phyloP scores from a whole-genome alignment of 2,113 vertebrate genomes.

The Erythrocebus patas region DNA sequence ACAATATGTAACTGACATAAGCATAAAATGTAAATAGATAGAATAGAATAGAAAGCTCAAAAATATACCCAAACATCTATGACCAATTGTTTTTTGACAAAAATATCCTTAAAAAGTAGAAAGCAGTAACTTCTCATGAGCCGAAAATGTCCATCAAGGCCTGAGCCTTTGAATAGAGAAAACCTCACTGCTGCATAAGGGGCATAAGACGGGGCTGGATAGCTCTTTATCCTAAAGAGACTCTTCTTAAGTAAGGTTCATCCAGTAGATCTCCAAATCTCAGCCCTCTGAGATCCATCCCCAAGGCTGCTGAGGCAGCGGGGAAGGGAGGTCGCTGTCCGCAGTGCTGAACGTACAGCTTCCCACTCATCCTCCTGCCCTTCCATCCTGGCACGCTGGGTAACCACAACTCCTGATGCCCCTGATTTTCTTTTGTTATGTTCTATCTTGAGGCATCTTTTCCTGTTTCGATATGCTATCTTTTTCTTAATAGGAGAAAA shows the following conservation, averaged over 20 bases:
- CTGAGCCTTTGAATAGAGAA: neutral
- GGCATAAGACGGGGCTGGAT: too few relatives aligned
- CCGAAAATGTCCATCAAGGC: neutral
- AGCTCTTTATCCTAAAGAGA: neutral
- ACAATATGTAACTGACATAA: neutral
- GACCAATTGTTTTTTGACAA: neutral
- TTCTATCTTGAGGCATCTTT: neutral
- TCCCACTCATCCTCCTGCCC: fast-evolving
- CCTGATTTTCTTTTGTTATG: neutral
- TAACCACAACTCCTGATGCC: fast-evolving
- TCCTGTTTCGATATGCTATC: neutral
- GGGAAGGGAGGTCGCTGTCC: slow-evolving; percentile 5
- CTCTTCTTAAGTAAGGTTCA: too few relatives aligned
- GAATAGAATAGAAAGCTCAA: neutral
- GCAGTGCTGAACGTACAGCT: slow-evolving; percentile 1
- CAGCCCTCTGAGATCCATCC: fast-evolving
- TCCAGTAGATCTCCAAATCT: neutral
- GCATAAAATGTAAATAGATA: neutral
- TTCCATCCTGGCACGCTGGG: fast-evolving
- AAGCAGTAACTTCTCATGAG: neutral
- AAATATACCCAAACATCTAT: neutral
- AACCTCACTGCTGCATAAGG: neutral
- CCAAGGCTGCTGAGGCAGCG: fast-evolving
- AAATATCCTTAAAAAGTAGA: neutral
- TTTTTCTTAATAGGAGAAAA: too few relatives aligned